phyloP scores from a whole-genome alignment of 1,140 invertebrate genomes.

The Caenorhabditis remanei region DNA sequence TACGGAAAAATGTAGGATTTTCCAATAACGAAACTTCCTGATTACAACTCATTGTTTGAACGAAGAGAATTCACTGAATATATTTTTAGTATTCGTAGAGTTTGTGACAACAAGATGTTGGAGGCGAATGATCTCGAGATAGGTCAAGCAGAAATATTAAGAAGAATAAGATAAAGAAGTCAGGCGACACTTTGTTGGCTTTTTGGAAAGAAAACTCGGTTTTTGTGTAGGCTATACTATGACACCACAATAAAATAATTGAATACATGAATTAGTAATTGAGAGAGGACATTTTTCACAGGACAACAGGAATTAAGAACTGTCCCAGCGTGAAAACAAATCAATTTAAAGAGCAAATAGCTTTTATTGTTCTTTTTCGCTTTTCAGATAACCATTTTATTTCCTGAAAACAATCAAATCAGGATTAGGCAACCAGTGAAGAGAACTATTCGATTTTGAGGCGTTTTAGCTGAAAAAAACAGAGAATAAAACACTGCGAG shows the following conservation, averaged over 20 bases:
- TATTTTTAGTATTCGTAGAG: neutral
- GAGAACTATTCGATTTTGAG: neutral
- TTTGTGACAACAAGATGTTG: neutral
- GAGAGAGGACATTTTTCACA: no score
- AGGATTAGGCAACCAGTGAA: no score
- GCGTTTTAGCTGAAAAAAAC: constrained; percentile 15
- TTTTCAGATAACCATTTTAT: no score
- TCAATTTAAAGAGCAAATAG: no score
- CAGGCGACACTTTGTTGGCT: neutral
- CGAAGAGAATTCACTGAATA: neutral
- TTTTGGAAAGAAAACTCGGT: neutral
- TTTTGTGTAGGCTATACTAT: constrained; percentile 7
- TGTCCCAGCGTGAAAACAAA: no score
- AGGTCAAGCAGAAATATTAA: constrained; percentile 7
- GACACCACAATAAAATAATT: no score
- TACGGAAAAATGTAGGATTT: neutral
- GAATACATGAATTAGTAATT: no score
- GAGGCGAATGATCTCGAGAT: neutral
- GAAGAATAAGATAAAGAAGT: neutral
- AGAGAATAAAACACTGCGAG: neutral
- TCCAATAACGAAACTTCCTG: constrained; percentile 10
- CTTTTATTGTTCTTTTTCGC: no score
- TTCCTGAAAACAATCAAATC: no score
- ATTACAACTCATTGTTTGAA: neutral
- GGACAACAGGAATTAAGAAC: no score